Percentiles rank a stretch among this genome's conserved stretches.
Evolutionary conservation across 2,113 vertebrate genomes (phyloP).

Genomic region (Brienomyrus brachyistius): DNA sequence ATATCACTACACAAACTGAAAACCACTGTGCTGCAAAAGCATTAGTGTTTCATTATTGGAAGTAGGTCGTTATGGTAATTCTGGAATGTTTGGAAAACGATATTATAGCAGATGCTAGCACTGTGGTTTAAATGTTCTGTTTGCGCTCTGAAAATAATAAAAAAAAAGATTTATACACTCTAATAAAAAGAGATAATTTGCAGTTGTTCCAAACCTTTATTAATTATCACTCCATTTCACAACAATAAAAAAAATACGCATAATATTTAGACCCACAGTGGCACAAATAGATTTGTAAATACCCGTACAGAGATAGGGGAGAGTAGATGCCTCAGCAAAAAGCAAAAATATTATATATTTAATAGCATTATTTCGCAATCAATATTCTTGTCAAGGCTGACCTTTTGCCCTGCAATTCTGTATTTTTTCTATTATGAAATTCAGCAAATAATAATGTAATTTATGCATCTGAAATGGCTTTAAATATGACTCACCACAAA

Average conservation of each 20-base stretch:
- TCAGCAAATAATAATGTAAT: neutral
- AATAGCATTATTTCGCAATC: neutral
- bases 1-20: neutral
- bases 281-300: neutral
- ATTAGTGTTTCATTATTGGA: constrained; percentile 6
- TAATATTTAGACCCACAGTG: neutral
- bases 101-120: no score
- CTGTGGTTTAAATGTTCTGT: neutral
- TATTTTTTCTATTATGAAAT: neutral
- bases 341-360: neutral
- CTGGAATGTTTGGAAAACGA: neutral
- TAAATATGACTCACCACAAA: neutral
- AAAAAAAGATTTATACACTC: neutral
- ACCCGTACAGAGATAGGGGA: neutral
- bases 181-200: constrained; percentile 9
- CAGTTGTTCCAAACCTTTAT: neutral
- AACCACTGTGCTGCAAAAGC: neutral
- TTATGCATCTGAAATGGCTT: neutral
- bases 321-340: neutral
- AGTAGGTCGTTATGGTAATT: constrained; percentile 24
- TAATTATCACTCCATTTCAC: neutral
- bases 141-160: neutral
- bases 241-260: neutral
- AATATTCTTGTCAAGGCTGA: neutral
- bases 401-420: neutral